Base-by-base conservation (phyloP, 2,797 vertebrate genomes). In the Chaunax sp. region DNA sequence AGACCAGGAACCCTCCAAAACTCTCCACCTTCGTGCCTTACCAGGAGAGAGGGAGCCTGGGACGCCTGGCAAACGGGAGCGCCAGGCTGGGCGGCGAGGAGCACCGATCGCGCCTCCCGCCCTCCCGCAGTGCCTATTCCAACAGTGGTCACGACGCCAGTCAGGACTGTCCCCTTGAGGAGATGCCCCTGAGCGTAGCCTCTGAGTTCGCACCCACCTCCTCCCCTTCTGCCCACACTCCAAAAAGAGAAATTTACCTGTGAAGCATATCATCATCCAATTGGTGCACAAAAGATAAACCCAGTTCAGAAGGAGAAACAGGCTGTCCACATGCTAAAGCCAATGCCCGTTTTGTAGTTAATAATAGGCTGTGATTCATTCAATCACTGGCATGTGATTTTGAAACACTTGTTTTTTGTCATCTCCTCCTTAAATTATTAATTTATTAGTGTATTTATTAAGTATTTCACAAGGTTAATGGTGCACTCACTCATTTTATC, bases 11-110 rank as follows among this genome's bases (percentile, higher is more conserved):
- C 78, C 94, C 95, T 91, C 97, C 98, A 90, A 99, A 98, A 96
- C 97, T 99, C 93, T 98, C 98, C 93, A 99, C 98, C 93, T 99
- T 99, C 93, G 97, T 99, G 98, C 98, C 97, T 99, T 99, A 98
- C 95, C 97, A 99, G 95, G 98, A 99, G 93, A 96, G 97, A 94
- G 97, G 96, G 93, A 97, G 96, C 92, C 95, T 98, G 94, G 97
- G 98, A 87, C 97, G 96, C 89, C 95, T 97, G 90, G 96, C 96
- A 62, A 96, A 97, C 41, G 96, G 97, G 89, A 96, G 95, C 86
- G 96, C 96, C 92, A 96, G 96, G 93, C 95, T 96, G 92, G 95
- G 95, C 92, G 94, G 96, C 89, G 94, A 96, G 92, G 92, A 97
- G 94, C 95, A 95, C 92, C 95, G 96, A 83, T 92, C 96, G 85